phyloP scores from a whole-genome alignment of 2,113 vertebrate genomes.

The Bambusicola thoracicus region DNA sequence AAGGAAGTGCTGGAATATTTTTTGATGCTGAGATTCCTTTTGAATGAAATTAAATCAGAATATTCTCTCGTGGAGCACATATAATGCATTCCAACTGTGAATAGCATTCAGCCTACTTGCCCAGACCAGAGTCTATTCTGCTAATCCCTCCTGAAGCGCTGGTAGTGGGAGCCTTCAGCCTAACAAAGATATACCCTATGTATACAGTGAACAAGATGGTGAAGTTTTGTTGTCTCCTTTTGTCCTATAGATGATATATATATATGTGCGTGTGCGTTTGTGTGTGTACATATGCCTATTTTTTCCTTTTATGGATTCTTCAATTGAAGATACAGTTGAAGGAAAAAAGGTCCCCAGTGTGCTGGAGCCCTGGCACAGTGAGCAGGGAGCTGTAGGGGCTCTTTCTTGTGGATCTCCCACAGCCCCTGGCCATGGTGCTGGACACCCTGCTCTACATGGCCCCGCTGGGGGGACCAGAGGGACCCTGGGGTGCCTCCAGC shows the following conservation, averaged over 20 bases:
- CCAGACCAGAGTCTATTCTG: background rate
- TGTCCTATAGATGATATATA: background rate
- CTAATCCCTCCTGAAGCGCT: background rate
- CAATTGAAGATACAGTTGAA: no score
- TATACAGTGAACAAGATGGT: background rate
- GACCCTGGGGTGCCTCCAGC: background rate
- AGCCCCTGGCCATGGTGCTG: background rate
- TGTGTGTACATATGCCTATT: no score
- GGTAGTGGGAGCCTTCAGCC: background rate
- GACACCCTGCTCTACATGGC: background rate
- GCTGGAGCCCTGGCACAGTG: background rate
- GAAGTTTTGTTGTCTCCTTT: background rate
- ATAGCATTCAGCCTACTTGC: background rate
- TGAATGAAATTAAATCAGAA: background rate
- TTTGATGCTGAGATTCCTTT: background rate
- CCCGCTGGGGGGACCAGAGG: background rate
- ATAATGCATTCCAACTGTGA: background rate
- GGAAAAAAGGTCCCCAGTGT: no score
- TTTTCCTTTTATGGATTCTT: no score
- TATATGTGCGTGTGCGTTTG: no score
- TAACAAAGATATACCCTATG: background rate
- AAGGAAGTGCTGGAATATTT: background rate
- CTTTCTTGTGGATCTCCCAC: background rate
- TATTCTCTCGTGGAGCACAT: background rate
- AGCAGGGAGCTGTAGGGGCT: background rate